Conservation (phyloP, 2,113 vertebrate genomes). For the Laticauda laticaudata region DNA sequence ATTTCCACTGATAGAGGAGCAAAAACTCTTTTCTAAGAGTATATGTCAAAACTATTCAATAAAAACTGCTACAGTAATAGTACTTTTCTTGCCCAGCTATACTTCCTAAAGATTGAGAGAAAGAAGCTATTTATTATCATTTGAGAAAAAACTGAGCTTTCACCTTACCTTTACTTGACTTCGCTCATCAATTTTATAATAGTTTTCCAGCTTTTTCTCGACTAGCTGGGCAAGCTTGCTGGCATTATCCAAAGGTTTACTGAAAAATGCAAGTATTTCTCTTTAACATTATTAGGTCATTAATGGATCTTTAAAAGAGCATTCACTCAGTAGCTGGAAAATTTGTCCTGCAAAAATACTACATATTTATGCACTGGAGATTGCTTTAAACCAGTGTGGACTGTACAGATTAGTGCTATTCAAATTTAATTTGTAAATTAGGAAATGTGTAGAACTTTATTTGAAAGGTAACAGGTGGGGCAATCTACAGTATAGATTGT, state of each 20-base stretch:
- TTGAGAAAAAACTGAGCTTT: slow-evolving; percentile 11
- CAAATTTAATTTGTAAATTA: not conserved
- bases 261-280: slow-evolving; percentile 64
- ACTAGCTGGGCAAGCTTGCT: slow-evolving; percentile 86
- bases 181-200: slow-evolving; percentile 85
- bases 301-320: not conserved
- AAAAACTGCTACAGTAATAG: not conserved
- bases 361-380: not conserved
- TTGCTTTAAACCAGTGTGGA: not conserved
- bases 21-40: not conserved
- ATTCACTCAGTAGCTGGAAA: not conserved
- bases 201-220: slow-evolving; percentile 82
- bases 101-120: not conserved
- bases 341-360: not conserved
- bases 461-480: not conserved
- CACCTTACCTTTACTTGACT: slow-evolving; percentile 85
- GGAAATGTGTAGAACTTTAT: not conserved
- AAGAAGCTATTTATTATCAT: not conserved
- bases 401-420: not conserved
- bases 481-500: not conserved
- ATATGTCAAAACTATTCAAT: not conserved
- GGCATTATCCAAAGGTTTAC: slow-evolving; percentile 79
- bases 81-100: not conserved
- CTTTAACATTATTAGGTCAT: slow-evolving; percentile 36
- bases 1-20: not conserved